Conservation (phyloP, 1,140 invertebrate genomes). For the Acromyrmex charruanus region DNA sequence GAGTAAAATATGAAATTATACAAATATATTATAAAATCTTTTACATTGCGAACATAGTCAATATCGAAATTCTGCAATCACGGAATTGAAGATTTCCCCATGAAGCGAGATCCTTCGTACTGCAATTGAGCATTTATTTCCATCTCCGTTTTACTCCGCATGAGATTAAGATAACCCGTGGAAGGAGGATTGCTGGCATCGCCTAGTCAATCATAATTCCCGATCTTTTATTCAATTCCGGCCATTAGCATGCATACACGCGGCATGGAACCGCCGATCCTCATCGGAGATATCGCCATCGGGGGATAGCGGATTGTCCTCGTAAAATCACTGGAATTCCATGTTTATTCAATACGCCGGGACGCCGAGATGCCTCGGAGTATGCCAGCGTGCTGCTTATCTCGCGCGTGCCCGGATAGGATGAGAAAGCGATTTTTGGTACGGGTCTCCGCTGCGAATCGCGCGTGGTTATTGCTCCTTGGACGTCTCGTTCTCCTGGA, state of each 20-base stretch:
- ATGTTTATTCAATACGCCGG: slow-evolving; percentile 86
- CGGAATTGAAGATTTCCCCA: neutral
- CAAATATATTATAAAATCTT: neutral
- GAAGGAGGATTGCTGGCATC: slow-evolving; percentile 28
- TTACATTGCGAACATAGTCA: neutral
- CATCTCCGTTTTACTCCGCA: slow-evolving; percentile 33
- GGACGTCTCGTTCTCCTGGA: slow-evolving; percentile 14
- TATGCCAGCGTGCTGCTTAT: slow-evolving; percentile 39
- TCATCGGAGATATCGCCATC: slow-evolving; percentile 58
- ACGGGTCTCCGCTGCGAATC: neutral
- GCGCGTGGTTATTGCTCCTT: slow-evolving; percentile 43
- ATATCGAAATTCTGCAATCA: neutral
- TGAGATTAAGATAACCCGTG: slow-evolving; percentile 57
- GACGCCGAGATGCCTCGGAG: neutral
- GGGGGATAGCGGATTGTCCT: slow-evolving; percentile 74
- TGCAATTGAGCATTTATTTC: slow-evolving; percentile 23
- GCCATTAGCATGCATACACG: slow-evolving; percentile 85
- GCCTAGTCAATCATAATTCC: slow-evolving; percentile 82
- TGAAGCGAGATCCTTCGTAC: neutral
- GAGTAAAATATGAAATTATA: neutral
- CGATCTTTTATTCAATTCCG: slow-evolving; percentile 86
- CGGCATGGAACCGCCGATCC: slow-evolving; percentile 74
- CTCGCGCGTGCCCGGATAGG: slow-evolving; percentile 55
- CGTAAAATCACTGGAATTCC: slow-evolving; percentile 86
- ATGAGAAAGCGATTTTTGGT: slow-evolving; percentile 49